Conservation (phyloP, 2,113 vertebrate species). For the Boulengeromyrus knoepffleri region DNA sequence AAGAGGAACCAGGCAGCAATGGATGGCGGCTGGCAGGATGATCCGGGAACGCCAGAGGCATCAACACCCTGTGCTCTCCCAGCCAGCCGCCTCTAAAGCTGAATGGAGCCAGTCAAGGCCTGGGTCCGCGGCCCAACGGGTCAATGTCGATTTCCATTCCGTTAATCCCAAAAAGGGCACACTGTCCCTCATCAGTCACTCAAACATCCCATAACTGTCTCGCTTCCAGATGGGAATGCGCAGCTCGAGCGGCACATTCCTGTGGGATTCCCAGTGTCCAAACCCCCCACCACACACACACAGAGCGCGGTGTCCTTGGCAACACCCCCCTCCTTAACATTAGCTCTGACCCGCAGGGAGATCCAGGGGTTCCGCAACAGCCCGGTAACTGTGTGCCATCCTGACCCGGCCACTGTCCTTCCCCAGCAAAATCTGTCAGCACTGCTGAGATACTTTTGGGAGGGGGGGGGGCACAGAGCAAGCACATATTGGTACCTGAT, state of each 20-base stretch:
- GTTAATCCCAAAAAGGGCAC: neutral
- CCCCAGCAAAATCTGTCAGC: neutral
- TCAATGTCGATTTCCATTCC: neutral
- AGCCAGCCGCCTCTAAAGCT: neutral
- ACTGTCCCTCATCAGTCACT: neutral
- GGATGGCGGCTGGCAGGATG: neutral
- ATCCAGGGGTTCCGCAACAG: neutral
- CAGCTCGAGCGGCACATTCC: neutral
- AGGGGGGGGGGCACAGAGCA: neutral
- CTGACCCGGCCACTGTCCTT: neutral
- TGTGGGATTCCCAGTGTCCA: constrained; percentile 4
- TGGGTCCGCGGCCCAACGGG: neutral
- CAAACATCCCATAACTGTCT: neutral
- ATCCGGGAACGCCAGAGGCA: neutral
- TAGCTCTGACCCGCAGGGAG: neutral
- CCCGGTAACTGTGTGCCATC: neutral
- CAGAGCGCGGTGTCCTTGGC: neutral
- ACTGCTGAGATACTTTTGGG: neutral
- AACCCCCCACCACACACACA: neutral
- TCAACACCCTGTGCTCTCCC: neutral
- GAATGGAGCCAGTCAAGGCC: neutral
- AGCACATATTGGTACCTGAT: neutral
- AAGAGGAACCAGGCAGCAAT: neutral
- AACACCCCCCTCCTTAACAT: no score
- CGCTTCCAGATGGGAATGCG: neutral